These are phyloP conservation scores for Nephrotoma guestfalica DNA, from an alignment of 2,888 invertebrate species.

Conservation along the genomic window DNA sequence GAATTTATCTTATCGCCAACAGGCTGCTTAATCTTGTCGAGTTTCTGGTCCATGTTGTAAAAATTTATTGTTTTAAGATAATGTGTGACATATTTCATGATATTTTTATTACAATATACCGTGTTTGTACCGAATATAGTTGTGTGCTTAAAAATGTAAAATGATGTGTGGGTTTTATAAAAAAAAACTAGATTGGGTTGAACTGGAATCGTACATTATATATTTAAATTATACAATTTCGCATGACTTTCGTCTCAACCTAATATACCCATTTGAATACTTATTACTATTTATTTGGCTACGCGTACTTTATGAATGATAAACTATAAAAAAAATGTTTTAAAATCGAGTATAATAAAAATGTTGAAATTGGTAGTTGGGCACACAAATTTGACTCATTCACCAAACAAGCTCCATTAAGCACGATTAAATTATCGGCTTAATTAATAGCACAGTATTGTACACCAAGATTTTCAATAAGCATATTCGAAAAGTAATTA, in stretches of 20 bases:
- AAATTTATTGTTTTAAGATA: not conserved
- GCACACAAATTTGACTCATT: not conserved
- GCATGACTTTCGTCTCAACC: not conserved
- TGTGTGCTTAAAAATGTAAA: not conserved
- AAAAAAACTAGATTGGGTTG: not conserved
- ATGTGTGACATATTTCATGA: not conserved
- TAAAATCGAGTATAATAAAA: not conserved
- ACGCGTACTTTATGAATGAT: not conserved
- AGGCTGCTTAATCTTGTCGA: not conserved
- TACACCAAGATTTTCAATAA: not conserved
- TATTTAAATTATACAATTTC: not conserved
- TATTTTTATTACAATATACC: not conserved
- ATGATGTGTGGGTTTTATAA: not conserved
- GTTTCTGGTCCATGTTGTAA: not conserved
- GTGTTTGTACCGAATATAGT: not conserved
- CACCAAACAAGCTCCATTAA: not conserved
- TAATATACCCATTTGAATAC: not conserved
- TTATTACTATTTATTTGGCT: not conserved
- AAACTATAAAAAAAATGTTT: not conserved
- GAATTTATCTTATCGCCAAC: not conserved
- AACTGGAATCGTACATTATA: not conserved
- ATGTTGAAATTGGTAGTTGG: not conserved
- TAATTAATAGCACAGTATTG: not conserved
- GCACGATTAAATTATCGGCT: not conserved
- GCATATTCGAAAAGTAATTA: not conserved